These are phyloP conservation scores for Propithecus coquereli DNA, from an alignment of 2,113 vertebrate genomes.

Conservation along the genomic window DNA sequence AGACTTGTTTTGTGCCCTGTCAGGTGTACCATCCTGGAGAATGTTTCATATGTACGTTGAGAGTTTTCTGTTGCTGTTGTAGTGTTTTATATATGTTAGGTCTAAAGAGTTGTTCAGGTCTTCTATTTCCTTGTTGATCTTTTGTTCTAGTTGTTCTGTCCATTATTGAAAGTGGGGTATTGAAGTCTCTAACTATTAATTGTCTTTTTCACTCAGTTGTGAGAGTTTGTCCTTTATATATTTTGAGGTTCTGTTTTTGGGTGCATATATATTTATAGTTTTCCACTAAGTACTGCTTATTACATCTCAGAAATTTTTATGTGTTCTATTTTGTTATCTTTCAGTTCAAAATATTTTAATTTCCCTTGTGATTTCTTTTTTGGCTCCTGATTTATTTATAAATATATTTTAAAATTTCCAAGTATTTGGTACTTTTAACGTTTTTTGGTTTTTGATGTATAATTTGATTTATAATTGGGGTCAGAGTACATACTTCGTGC, in stretches of 20 bases:
- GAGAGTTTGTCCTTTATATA: not conserved
- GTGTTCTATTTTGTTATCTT: not conserved
- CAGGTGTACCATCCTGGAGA: not conserved
- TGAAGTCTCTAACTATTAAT: not conserved
- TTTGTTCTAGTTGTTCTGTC: not conserved
- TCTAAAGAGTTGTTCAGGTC: not conserved
- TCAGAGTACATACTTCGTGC: not conserved
- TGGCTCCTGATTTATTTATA: not conserved
- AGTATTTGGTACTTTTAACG: not conserved
- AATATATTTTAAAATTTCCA: not conserved
- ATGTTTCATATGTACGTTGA: not conserved
- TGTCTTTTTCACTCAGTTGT: not conserved
- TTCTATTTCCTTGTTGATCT: not conserved
- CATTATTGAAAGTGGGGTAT: not conserved
- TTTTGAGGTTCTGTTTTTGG: not conserved
- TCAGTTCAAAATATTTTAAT: not conserved
- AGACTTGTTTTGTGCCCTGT: not conserved
- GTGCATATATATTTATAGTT: not conserved
- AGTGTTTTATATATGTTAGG: not conserved
- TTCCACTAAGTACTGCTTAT: not conserved
- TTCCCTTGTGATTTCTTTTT: not conserved
- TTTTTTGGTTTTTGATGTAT: not conserved
- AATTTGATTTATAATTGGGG: not conserved
- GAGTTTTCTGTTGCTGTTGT: not conserved
- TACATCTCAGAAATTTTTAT: not conserved